Base-by-base conservation (phyloP, 2,888 invertebrate genomes). In the Bibio marci region DNA sequence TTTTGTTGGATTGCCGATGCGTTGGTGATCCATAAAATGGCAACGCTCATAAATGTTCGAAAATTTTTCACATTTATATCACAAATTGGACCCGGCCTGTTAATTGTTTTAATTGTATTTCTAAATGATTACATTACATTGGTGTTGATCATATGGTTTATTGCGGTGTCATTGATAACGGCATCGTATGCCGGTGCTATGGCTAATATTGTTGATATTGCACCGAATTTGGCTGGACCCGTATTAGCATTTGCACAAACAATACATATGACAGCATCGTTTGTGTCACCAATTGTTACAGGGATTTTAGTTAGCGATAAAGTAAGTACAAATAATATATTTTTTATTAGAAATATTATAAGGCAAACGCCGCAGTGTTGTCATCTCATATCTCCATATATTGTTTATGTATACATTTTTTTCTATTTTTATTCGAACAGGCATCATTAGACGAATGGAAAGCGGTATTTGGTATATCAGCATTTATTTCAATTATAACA, bases 141-240 rank as follows among this genome's bases (percentile, higher is more conserved):
- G 37, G 71, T 73, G 30, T 55, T 78, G 45, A 56, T 73, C 28
- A 62, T 75, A 14, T 79, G 77, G 77, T 78, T 75, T 54, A 56
- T 71, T 41, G 75, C 77, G 18, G 76, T 79, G 4, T 75, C 74
- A 11, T 63, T 77, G 42, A 75, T 79, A 48, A 78, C 78, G 15
- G 76, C 78, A 11, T 70, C 76, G 1, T 78, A 79, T 52, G 78
- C 78, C 4, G 78, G 78, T 28, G 78, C 78, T 4, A 79, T 80
- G 74, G 78, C 79, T 1, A 80, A 73, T 50, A 73, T 80, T 44
- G 77, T 81, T 13, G 80, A 81, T 54, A 75, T 81, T 42, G 77
- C 80, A 1, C 80, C 80, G n/a, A 79, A 80, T 59, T 73, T 76
- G 49, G 80, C 80, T 38, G 80, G 71, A 38, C 76, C 77, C 26